These are phyloP conservation scores for Parochlus steinenii DNA, from an alignment of 2,888 invertebrate genomes.

Conservation along the genomic window DNA sequence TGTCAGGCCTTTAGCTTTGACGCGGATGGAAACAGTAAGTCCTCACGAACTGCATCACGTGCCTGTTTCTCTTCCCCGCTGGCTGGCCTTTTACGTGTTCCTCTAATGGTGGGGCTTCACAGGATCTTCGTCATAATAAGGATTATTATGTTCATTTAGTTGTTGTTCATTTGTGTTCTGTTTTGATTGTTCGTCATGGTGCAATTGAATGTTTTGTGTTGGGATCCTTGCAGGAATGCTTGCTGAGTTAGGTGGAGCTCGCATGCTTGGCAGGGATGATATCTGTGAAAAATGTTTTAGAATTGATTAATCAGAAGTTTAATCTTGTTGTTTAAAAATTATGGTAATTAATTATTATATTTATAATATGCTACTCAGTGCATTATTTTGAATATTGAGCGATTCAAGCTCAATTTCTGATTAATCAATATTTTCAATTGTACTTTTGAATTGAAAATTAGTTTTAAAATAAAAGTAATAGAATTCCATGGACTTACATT, in stretches of 20 bases:
- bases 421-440: constrained; percentile 3
- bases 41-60: no score
- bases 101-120: no score
- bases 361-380: not conserved
- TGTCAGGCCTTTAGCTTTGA: no score
- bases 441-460: not conserved
- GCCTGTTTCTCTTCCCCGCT: no score
- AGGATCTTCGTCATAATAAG: no score
- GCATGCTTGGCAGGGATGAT: no score
- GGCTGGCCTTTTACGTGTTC: no score
- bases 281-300: not conserved
- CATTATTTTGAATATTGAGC: not conserved
- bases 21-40: no score
- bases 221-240: not conserved
- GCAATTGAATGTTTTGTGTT: constrained; percentile 1
- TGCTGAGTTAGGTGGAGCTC: no score
- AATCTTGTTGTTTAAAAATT: not conserved
- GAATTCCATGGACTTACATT: not conserved
- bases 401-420: not conserved
- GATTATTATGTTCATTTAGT: no score
- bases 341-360: not conserved
- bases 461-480: constrained; percentile 1
- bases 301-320: not conserved
- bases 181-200: constrained; percentile 1
- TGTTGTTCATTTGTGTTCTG: not conserved